These are phyloP conservation scores for Plecturocebus donacophilus DNA, from an alignment of 2,113 vertebrate genomes.

Conservation along the genomic window DNA sequence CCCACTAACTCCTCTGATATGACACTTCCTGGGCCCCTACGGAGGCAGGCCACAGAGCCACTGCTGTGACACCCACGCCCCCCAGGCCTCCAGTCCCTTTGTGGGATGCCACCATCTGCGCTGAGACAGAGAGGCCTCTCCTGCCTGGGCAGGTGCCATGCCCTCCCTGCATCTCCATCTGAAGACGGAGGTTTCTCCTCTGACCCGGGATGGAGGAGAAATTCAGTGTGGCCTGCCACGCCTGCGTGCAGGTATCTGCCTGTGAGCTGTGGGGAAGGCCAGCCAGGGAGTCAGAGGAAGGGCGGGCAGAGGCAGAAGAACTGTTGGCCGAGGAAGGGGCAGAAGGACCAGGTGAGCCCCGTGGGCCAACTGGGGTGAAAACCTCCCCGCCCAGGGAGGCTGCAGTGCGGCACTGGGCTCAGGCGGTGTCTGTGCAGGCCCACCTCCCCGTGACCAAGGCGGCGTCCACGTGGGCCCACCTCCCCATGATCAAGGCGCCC, in stretches of 20 bases:
- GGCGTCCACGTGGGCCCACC: no score
- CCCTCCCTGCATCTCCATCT: not conserved
- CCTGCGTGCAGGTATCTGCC: not conserved
- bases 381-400: not conserved
- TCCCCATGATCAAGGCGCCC: no score
- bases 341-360: not conserved
- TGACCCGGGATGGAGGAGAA: not conserved
- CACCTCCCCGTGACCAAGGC: no score
- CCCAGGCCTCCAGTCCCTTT: not conserved
- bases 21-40: not conserved
- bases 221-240: not conserved
- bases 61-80: not conserved
- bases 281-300: not conserved
- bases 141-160: not conserved
- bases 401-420: fast-evolving
- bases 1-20: fast-evolving
- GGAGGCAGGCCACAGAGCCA: not conserved
- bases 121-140: not conserved
- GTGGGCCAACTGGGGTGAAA: not conserved
- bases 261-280: not conserved
- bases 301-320: not conserved
- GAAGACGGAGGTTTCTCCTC: not conserved
- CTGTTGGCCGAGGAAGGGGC: no score
- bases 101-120: not conserved
- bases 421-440: no score